Conservation (phyloP, 2,888 invertebrate species). For the Geophilus truncorum region DNA sequence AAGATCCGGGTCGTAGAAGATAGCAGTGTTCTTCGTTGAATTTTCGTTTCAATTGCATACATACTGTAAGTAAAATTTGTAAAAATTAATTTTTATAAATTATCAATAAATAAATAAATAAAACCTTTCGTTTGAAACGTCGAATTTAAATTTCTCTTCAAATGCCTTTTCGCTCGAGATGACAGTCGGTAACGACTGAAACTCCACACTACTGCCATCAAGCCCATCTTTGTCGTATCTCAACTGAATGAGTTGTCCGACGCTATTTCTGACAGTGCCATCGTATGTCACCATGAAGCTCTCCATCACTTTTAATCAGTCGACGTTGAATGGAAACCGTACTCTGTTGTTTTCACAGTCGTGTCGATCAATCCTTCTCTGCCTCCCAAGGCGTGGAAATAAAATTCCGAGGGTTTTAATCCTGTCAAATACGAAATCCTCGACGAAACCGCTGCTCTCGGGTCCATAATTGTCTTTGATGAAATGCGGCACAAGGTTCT, state of each 20-base stretch:
- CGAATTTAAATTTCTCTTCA: slow-evolving; percentile 93
- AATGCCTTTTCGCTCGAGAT: slow-evolving; percentile 94
- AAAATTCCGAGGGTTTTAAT: slow-evolving; percentile 97
- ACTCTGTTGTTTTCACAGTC: slow-evolving; percentile 99
- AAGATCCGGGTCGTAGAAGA: slow-evolving; percentile 96
- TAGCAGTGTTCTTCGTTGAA: slow-evolving; percentile 98
- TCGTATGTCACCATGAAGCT: slow-evolving; percentile 99
- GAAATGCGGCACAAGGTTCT: slow-evolving; percentile 97
- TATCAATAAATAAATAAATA: background rate
- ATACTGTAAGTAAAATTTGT: slow-evolving; percentile 44
- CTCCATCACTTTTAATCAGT: slow-evolving; percentile 99
- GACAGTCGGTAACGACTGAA: slow-evolving; percentile 88
- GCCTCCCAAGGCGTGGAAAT: slow-evolving; percentile 99
- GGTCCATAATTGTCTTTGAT: slow-evolving; percentile 99
- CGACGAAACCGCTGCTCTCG: slow-evolving; percentile 98
- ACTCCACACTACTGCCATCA: slow-evolving; percentile 93
- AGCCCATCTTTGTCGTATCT: slow-evolving; percentile 99
- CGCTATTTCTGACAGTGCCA: slow-evolving; percentile 96
- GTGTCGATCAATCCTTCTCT: slow-evolving; percentile 99
- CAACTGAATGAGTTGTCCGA: slow-evolving; percentile 91
- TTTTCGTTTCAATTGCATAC: slow-evolving; percentile 75
- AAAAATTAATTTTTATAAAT: no score
- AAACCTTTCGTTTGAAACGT: slow-evolving; percentile 88
- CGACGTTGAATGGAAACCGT: slow-evolving; percentile 99
- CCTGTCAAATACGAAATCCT: slow-evolving; percentile 99